Conservation (phyloP, 1,140 invertebrate species). For the Anastrepha ludens region DNA sequence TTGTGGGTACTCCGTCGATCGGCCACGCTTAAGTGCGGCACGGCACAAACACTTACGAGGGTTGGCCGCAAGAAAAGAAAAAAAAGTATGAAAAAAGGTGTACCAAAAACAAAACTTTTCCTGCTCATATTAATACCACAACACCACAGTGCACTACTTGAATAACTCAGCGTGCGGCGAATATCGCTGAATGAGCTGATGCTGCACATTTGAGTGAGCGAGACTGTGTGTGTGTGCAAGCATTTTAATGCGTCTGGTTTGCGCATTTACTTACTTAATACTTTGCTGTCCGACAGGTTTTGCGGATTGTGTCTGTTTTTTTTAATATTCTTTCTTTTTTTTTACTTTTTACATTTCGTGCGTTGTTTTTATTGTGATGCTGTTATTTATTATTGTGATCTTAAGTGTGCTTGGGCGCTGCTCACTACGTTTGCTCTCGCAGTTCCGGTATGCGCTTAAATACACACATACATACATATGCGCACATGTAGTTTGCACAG, state of each 20-base stretch:
- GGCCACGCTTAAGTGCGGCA: neutral
- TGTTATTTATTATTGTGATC: constrained; percentile 34
- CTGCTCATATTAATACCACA: neutral
- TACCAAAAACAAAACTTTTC: constrained; percentile 3
- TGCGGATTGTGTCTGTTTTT: neutral
- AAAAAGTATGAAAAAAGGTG: neutral
- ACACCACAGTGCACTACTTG: neutral
- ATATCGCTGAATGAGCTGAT: neutral
- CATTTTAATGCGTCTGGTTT: neutral
- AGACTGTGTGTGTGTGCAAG: too few relatives aligned
- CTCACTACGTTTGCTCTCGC: constrained; percentile 31
- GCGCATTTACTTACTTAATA: neutral
- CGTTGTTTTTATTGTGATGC: neutral
- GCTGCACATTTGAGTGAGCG: constrained; percentile 4
- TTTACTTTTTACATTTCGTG: neutral
- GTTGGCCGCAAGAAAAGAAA: neutral
- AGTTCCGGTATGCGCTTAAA: constrained; percentile 27
- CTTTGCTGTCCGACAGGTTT: constrained; percentile 34
- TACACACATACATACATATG: neutral
- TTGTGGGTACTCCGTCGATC: neutral
- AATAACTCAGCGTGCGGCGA: neutral
- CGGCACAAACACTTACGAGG: neutral
- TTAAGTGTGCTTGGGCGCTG: constrained; percentile 43
- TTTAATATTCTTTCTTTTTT: neutral
- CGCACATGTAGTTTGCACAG: neutral